Conservation (phyloP, 2,888 invertebrate genomes). For the Acanthacorydalis orientalis region DNA sequence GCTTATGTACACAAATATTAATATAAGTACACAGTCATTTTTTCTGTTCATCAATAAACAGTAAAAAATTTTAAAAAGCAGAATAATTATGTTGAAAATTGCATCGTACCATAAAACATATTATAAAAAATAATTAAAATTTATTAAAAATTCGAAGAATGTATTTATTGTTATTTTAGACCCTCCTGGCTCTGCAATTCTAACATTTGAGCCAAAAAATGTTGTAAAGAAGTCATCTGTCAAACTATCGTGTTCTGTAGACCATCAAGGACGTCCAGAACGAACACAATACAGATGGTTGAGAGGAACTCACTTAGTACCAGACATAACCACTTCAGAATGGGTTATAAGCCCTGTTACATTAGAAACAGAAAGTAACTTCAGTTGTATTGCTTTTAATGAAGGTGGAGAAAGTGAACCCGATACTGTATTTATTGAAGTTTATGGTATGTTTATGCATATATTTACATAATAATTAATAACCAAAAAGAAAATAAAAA, state of each 20-base stretch:
- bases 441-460: conserved; percentile 37
- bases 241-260: conserved; percentile 68
- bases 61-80: no score
- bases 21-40: no score
- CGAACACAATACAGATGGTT: conserved; percentile 62
- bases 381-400: conserved; percentile 75
- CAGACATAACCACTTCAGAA: conserved; percentile 56
- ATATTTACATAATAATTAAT: neutral
- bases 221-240: conserved; percentile 72
- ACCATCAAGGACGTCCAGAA: conserved; percentile 68
- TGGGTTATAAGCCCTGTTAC: conserved; percentile 73
- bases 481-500: neutral
- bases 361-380: conserved; percentile 73
- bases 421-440: conserved; percentile 50
- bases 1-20: no score
- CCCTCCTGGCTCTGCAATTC: conserved; percentile 68
- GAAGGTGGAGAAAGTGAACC: conserved; percentile 64
- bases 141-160: no score
- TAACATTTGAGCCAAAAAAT: conserved; percentile 54
- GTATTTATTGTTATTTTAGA: conserved; percentile 34
- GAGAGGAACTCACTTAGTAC: conserved; percentile 55
- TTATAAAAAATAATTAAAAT: no score
- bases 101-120: no score
- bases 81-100: no score
- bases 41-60: no score